Percentiles rank a stretch among this genome's conserved stretches.
Conservation (phyloP, 2,888 invertebrate genomes). For the Cylloceria caligata region DNA sequence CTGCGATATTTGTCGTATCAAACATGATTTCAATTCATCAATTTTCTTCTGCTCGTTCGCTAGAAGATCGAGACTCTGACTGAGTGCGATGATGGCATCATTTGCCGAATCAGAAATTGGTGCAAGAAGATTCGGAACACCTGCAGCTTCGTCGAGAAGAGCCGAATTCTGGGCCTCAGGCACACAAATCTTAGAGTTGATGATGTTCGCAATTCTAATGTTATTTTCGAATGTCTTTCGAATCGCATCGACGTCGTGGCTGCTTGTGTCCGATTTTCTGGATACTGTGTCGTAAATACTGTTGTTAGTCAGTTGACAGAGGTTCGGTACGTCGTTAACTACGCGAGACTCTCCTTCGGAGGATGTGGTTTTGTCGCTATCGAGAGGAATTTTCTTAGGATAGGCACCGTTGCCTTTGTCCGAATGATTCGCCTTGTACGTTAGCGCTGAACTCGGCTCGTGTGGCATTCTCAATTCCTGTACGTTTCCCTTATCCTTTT, state of each 20-base stretch:
- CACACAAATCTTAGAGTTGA: too few species aligned
- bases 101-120: background rate
- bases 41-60: background rate
- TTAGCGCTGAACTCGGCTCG: background rate
- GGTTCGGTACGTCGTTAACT: background rate
- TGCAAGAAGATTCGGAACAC: background rate
- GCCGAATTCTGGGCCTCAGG: background rate
- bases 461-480: constrained; percentile 13
- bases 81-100: background rate
- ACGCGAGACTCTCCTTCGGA: background rate
- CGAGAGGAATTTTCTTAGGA: too few species aligned
- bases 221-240: background rate
- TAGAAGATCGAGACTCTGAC: background rate
- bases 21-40: background rate
- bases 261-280: background rate
- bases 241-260: background rate
- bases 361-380: too few species aligned
- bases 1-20: background rate
- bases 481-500: background rate
- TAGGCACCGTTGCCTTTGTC: background rate
- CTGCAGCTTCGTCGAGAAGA: constrained; percentile 24
- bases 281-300: background rate
- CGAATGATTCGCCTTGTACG: background rate
- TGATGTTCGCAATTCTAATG: background rate
- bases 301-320: background rate